Conservation (phyloP, 2,113 vertebrate species). For the Circaetus cinerascens region DNA sequence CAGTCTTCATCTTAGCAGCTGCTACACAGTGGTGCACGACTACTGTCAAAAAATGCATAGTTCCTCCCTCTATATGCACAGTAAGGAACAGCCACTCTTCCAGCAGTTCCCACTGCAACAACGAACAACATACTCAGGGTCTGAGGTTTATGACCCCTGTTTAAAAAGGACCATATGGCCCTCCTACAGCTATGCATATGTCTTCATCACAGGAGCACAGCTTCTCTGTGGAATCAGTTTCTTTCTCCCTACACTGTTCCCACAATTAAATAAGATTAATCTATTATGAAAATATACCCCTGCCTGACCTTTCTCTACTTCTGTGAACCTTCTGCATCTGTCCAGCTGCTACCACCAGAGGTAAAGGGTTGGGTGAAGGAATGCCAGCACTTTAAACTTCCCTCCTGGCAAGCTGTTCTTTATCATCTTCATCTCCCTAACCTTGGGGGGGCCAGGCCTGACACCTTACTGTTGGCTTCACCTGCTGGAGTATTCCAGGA, state of each 20-base stretch:
- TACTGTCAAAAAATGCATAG: neutral
- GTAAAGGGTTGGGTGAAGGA: fast-evolving
- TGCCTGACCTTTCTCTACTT: neutral
- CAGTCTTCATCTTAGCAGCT: neutral
- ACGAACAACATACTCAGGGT: neutral
- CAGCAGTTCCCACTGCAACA: neutral
- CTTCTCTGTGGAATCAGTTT: neutral
- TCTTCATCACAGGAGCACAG: neutral
- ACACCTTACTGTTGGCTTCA: neutral
- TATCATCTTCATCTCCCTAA: neutral
- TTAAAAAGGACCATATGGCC: neutral
- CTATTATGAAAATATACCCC: neutral
- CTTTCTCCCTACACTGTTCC: neutral
- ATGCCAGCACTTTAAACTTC: neutral
- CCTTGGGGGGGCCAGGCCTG: fast-evolving
- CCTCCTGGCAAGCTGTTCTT: neutral
- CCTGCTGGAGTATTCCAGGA: neutral
- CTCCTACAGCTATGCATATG: neutral
- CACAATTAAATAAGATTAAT: neutral
- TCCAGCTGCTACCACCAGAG: neutral
- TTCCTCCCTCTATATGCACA: neutral
- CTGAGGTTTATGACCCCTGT: neutral
- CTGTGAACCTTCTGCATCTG: neutral
- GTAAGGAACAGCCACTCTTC: neutral
- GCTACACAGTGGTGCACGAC: neutral